Evolutionary conservation across 2,888 invertebrate genomes (phyloP), one percentile per base, ranked within the genome.

Genomic region (Oligia fasciuncula): DNA sequence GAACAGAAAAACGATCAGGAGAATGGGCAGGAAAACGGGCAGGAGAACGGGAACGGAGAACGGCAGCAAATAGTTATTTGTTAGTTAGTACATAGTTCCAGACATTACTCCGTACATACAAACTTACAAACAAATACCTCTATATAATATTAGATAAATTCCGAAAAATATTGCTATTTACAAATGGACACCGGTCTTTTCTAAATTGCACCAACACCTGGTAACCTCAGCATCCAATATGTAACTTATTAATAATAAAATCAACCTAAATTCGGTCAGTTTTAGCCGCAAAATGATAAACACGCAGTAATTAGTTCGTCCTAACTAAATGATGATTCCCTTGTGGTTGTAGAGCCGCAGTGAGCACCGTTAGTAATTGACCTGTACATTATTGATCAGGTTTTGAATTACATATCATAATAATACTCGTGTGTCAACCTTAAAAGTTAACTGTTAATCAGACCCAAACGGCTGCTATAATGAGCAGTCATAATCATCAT

Each of bases 261-360:
- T 72, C n/a, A 73, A 51, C 79, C 63, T 35, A 73, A 72, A 73
- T 60, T 51, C n/a, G 46, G 67, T 73, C 43, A 72, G 23, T 69
- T 65, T 51, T 60, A 11, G 1, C 29, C 51, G 43, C 49, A 60
- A 78, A 73, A 79, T 79, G 68, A 78, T 69, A 81, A 51, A 68
- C 63, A 54, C 23, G 17, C 60, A n/a, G 62, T 79, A 78, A 79
- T 81, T 73, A 79, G 63, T 60, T 57, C 23, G 60, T 69, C 29
- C 43, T 69, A 72, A 73, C 84, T 73, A 60, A 81, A 84, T 81
- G 35, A 84, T 79, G 72, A 72, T 73, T 84, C 81, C 79, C 68
- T 43, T 46, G 81, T 65, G 84, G 79, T 65, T 17, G 14, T 40
- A 46, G 14, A 72, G 79, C 79, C 68, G 68, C 57, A 60, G 9